Percentiles rank a stretch among this genome's conserved stretches.
Conservation (phyloP, 2,113 vertebrate species). For the Gopherus flavomarginatus region DNA sequence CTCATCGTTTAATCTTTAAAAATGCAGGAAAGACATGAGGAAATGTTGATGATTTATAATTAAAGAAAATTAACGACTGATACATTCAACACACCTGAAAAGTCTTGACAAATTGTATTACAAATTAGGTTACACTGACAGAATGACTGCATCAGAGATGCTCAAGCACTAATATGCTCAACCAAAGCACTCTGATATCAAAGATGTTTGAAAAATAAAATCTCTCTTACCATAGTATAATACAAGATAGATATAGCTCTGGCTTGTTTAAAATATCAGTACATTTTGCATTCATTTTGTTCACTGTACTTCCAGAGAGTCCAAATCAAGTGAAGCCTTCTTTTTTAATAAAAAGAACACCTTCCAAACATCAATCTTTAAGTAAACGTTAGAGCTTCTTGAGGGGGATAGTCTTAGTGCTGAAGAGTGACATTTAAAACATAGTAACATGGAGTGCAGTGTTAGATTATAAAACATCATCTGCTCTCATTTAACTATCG, state of each 20-base stretch:
- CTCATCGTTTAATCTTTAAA: conserved; percentile 93
- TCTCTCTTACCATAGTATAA: not conserved
- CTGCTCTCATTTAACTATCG: accelerated
- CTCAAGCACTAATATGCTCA: not conserved
- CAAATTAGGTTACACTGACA: not conserved
- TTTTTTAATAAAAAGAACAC: not conserved
- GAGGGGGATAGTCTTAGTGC: not conserved
- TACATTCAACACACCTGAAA: not conserved
- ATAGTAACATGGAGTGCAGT: accelerated
- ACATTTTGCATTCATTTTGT: not conserved
- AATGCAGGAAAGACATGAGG: conserved; percentile 56
- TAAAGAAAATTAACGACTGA: not conserved
- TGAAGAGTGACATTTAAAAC: not conserved
- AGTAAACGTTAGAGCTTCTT: not conserved
- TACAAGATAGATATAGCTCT: not conserved
- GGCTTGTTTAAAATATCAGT: not conserved
- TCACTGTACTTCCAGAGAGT: not conserved
- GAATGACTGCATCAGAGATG: not conserved
- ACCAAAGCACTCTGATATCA: not conserved
- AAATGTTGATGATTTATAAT: conserved; percentile 17
- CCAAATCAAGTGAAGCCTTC: not conserved
- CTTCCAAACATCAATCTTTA: not conserved
- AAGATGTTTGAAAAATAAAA: not conserved
- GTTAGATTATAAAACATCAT: not conserved
- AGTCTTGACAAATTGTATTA: not conserved